Evolutionary conservation across 2,888 invertebrate species (phyloP), one percentile per base, ranked within the genome.

Genomic region (Apodemia zela): DNA sequence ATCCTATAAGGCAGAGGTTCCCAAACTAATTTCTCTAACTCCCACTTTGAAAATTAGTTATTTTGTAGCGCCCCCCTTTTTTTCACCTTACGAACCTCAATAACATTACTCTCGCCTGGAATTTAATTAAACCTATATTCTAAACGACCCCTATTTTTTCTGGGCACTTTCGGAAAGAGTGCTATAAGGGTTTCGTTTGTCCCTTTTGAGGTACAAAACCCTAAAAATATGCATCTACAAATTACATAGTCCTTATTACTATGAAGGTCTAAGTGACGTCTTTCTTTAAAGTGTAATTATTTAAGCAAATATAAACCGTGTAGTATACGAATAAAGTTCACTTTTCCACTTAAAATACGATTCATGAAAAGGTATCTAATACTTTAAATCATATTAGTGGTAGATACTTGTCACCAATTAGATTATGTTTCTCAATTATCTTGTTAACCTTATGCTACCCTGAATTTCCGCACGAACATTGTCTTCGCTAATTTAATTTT

Each of bases 351-450:
- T 51, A 13, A 11, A 13, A 11, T 13, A 13, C 13, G 3, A 1
- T 6, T 8, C 17, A 21, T 13, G 11, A 18, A 21, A 51, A 51
- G 13, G 51, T 51, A 18, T 17, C 25, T 13, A 51, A 51, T 51
- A 21, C 51, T 51, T 21, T 25, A 51, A 51, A 51, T 51, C 51
- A 51, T 51, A 51, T 51, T 51, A 51, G 51, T 21, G 51, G 51
- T 51, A 21, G 51, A 51, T 51, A 18, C 51, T 18, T 51, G 51
- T 51, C 51, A 11, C 21, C 51, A 51, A 51, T 51, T 51, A 21
- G 51, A 51, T 51, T 21, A 51, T 18, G 51, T 18, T 21, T 18
- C 51, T 25, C 51, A 21, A 51, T 51, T 51, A 51, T 21, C 51
- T 51, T 51, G 51, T 51, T 25, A 51, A 51, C 51, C 51, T 51